Conservation (phyloP, 2,113 vertebrate species). For the Phrynocephalus versicolor region DNA sequence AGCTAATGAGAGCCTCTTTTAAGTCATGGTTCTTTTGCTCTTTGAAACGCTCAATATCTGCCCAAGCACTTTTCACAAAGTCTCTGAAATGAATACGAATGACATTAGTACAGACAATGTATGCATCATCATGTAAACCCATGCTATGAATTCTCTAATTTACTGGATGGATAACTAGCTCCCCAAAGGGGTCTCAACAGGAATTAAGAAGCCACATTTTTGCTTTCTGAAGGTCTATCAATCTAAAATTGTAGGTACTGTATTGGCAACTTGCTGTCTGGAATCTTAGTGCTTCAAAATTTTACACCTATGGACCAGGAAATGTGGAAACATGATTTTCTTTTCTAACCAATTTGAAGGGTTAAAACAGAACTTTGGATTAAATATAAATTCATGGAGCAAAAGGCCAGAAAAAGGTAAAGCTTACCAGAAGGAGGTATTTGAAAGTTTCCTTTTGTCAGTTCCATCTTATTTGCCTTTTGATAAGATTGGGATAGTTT, state of each 20-base stretch:
- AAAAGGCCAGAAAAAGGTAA: background rate
- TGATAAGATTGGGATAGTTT: background rate
- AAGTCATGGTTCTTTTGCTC: conserved; percentile 94
- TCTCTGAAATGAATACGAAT: conserved; percentile 79
- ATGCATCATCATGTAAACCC: background rate
- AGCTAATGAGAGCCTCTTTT: conserved; percentile 93
- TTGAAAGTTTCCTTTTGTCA: background rate
- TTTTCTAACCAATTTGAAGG: background rate
- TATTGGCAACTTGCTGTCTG: background rate
- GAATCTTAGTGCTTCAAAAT: background rate
- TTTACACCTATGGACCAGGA: background rate
- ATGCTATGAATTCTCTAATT: background rate
- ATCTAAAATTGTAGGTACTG: background rate
- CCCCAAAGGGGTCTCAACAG: background rate
- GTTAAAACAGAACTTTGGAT: background rate
- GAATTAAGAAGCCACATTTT: background rate
- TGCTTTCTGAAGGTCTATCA: background rate
- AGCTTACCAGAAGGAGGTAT: background rate
- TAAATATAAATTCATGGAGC: background rate
- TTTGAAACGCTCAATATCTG: conserved; percentile 92
- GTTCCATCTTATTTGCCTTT: background rate
- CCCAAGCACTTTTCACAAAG: conserved; percentile 91
- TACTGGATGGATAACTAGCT: background rate
- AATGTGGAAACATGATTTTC: background rate
- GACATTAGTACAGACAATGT: background rate